A percentile compares a stretch with the other conserved stretches of the same genome.
Conservation (phyloP, 2,888 invertebrate genomes). For the Melinopterus prodromus region DNA sequence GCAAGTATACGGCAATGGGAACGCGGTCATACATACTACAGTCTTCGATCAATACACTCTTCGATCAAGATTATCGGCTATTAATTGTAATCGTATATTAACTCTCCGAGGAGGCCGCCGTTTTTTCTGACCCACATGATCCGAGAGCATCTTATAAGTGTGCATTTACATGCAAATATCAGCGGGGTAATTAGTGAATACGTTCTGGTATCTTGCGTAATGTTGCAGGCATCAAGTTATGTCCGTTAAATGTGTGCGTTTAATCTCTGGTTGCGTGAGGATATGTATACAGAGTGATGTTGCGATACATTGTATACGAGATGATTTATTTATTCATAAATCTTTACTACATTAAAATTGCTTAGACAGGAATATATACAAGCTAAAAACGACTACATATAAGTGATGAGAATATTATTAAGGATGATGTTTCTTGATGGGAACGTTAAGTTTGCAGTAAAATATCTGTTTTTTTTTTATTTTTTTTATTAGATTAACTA, state of each 20-base stretch:
- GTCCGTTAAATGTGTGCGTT: slow-evolving; percentile 9
- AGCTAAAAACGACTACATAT: no score
- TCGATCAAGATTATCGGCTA: neutral
- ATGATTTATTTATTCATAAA: no score
- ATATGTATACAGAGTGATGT: no score
- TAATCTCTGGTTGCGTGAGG: neutral
- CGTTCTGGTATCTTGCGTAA: slow-evolving; percentile 11
- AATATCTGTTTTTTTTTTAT: no score
- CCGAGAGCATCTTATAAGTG: neutral
- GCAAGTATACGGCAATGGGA: neutral
- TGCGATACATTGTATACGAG: no score
- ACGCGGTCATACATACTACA: neutral
- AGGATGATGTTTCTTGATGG: no score
- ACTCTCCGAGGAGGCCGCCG: neutral
- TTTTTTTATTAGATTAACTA: no score
- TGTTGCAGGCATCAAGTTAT: slow-evolving; percentile 6
- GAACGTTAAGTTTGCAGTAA: no score
- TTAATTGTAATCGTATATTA: neutral
- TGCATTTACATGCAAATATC: slow-evolving; percentile 4
- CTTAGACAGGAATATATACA: no score
- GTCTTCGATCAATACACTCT: neutral
- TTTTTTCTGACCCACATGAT: neutral
- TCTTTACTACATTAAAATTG: no score
- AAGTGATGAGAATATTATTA: no score
- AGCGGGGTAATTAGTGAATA: slow-evolving; percentile 12